Evolutionary conservation across 2,113 vertebrate genomes (phyloP).

Genomic region (Pholis gunnellus): DNA sequence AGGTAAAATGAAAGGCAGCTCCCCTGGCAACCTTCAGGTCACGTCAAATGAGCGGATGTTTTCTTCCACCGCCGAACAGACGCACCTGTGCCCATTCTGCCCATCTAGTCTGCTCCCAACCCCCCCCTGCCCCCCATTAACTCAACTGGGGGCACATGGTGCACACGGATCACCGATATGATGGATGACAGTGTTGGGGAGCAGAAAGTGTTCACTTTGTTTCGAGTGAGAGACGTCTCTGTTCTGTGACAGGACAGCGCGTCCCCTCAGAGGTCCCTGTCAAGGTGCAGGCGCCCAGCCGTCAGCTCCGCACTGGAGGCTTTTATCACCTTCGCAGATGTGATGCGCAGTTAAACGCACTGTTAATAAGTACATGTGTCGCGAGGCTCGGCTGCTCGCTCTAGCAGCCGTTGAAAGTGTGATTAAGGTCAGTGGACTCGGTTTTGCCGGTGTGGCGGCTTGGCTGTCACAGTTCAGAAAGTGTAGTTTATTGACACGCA

Average conservation of each 20-base stretch:
- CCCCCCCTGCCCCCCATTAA: not conserved
- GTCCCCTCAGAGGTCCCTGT: not conserved
- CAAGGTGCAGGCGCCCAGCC: constrained; percentile 9
- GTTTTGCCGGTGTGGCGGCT: constrained; percentile 10
- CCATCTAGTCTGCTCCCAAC: not conserved
- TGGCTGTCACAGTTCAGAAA: not conserved
- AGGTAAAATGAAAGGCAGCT: constrained; percentile 46
- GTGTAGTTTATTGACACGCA: constrained; percentile 41
- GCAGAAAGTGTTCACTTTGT: constrained; percentile 10
- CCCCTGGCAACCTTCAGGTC: constrained; percentile 54
- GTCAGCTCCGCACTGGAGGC: not conserved
- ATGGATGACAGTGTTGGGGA: not conserved
- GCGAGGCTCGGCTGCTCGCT: constrained; percentile 45
- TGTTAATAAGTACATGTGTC: constrained; percentile 27
- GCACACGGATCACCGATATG: constrained; percentile 30
- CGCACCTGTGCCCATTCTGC: constrained; percentile 52
- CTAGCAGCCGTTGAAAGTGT: constrained; percentile 17
- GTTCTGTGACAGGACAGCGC: constrained; percentile 11
- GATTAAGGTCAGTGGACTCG: constrained; percentile 46
- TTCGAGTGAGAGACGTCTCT: constrained; percentile 13
- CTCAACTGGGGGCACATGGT: not conserved
- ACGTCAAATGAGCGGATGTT: constrained; percentile 50
- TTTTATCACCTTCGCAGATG: not conserved
- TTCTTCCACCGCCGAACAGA: constrained; percentile 6
- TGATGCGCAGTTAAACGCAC: constrained; percentile 25